phyloP scores from a whole-genome alignment of 2,113 vertebrate genomes.

The Bubalus kerabau region DNA sequence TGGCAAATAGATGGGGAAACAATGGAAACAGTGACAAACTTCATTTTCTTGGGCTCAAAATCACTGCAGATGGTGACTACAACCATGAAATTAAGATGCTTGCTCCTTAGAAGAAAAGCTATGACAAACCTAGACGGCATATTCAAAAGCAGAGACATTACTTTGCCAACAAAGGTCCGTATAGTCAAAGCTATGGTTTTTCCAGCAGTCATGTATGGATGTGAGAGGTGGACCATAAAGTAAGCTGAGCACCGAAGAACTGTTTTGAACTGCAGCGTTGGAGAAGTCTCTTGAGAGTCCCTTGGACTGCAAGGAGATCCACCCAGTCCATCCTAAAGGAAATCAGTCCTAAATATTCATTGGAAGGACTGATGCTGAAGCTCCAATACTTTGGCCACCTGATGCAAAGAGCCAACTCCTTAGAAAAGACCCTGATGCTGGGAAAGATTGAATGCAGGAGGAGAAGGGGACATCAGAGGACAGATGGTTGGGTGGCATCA shows the following conservation, averaged over 20 bases:
- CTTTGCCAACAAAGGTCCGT: not conserved
- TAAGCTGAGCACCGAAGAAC: not conserved
- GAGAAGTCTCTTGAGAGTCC: not conserved
- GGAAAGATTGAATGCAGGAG: not conserved
- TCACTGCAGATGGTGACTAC: not conserved
- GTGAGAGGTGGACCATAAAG: not conserved
- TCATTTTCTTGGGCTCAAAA: not conserved
- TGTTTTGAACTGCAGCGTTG: not conserved
- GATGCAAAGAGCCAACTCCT: not conserved
- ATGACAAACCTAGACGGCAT: not conserved
- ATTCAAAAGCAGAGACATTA: not conserved
- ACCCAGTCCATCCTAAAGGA: not conserved
- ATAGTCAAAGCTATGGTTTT: not conserved
- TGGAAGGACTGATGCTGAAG: not conserved
- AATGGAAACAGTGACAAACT: not conserved
- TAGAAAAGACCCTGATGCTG: not conserved
- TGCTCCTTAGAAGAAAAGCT: not conserved
- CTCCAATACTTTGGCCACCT: not conserved
- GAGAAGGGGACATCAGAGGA: not conserved
- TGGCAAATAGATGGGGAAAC: not conserved
- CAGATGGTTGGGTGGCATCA: not conserved
- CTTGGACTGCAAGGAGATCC: not conserved
- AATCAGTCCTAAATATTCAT: not conserved
- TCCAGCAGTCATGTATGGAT: not conserved
- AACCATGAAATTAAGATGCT: not conserved